phyloP scores from a whole-genome alignment of 2,113 vertebrate genomes.

The Chamaea fasciata region DNA sequence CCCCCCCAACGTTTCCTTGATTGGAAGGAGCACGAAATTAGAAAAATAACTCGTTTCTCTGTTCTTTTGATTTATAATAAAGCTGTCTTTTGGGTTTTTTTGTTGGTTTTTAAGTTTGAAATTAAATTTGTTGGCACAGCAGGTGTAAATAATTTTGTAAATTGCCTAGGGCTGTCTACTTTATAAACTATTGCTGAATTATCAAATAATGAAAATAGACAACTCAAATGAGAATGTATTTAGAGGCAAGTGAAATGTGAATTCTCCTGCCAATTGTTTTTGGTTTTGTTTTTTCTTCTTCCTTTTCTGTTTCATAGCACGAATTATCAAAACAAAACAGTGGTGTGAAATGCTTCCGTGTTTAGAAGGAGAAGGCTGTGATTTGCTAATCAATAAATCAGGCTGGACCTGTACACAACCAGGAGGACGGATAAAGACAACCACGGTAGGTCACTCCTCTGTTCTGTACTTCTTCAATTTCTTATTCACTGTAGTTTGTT shows the following conservation, averaged over 20 bases:
- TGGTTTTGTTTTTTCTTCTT: background rate
- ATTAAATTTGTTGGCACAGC: background rate
- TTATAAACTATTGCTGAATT: background rate
- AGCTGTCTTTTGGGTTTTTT: background rate
- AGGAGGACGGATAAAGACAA: conserved; percentile 96
- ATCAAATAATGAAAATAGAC: conserved; percentile 18
- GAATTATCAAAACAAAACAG: conserved; percentile 93
- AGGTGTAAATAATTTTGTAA: conserved; percentile 5
- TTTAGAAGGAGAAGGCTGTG: conserved; percentile 96
- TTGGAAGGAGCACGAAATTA: background rate
- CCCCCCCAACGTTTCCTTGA: background rate
- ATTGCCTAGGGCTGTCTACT: background rate
- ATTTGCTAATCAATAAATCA: conserved; percentile 95
- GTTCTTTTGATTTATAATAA: background rate
- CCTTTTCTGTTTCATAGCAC: conserved; percentile 74
- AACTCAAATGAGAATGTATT: conserved; percentile 1
- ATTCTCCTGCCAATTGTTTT: conserved; percentile 35
- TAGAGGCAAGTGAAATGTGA: conserved; percentile 39
- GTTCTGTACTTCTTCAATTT: background rate
- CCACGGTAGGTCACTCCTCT: conserved; percentile 81
- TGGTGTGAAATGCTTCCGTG: conserved; percentile 99
- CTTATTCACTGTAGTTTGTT: background rate
- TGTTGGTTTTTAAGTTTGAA: background rate
- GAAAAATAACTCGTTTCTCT: background rate
- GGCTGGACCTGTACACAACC: conserved; percentile 99